Conservation (phyloP, 2,113 vertebrate species). For the Puntigrus tetrazona region DNA sequence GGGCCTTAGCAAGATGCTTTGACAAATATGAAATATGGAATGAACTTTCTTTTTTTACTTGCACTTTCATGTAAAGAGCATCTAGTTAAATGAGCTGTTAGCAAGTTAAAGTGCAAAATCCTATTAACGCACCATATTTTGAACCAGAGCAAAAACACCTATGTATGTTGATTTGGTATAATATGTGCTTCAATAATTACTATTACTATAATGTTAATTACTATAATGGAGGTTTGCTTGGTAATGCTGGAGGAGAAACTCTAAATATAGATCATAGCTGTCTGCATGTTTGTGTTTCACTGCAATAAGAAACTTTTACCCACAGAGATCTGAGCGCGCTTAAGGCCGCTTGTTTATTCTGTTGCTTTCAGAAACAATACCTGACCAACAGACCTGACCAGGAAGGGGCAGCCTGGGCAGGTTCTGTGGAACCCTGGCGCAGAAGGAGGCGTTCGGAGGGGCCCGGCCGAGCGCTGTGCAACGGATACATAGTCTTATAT, state of each 20-base stretch:
- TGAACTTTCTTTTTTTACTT: neutral
- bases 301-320: constrained; percentile 21
- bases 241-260: neutral
- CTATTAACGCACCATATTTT: neutral
- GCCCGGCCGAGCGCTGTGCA: neutral
- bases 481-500: neutral
- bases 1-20: neutral
- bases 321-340: neutral
- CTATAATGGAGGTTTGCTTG: neutral
- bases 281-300: neutral
- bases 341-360: neutral
- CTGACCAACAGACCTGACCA: too few species aligned
- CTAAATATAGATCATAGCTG: neutral
- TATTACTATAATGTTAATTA: too few species aligned
- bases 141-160: neutral
- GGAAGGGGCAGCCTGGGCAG: too few species aligned
- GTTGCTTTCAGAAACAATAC: constrained; percentile 13
- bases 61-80: neutral
- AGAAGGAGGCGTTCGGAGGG: too few species aligned
- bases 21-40: neutral
- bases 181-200: neutral
- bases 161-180: neutral
- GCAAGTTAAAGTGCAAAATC: neutral
- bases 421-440: too few species aligned
- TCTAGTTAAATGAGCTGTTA: neutral